phyloP scores from a whole-genome alignment of 2,113 vertebrate genomes.

The Hymenochirus boettgeri region DNA sequence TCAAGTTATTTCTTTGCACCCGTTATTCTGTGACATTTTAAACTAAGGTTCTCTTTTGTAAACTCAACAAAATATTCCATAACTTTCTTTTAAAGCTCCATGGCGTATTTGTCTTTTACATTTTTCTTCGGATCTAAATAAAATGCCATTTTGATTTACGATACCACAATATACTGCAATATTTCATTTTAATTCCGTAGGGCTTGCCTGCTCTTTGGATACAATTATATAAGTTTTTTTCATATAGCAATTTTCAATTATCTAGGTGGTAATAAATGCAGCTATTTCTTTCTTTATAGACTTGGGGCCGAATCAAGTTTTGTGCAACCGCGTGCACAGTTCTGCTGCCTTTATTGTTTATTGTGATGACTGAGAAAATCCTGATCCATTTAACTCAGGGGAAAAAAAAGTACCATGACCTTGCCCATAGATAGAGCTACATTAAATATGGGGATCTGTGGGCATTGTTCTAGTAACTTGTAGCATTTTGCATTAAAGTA shows the following conservation, averaged over 20 bases:
- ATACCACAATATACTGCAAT: neutral
- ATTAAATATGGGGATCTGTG: too few relatives aligned
- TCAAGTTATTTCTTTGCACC: too few relatives aligned
- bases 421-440: too few relatives aligned
- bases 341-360: neutral
- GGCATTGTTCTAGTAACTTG: too few relatives aligned
- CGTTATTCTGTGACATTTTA: too few relatives aligned
- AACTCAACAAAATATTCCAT: too few relatives aligned
- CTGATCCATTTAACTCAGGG: too few relatives aligned
- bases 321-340: neutral
- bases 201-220: conserved; percentile 2
- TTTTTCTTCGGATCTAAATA: conserved; percentile 15
- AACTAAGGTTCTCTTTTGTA: too few relatives aligned
- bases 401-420: too few relatives aligned
- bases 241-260: neutral
- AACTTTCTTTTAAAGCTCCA: conserved; percentile 4
- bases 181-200: conserved; percentile 2
- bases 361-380: neutral
- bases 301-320: neutral
- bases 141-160: conserved; percentile 11
- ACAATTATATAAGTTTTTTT: neutral
- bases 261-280: neutral
- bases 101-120: conserved; percentile 7
- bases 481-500: too few relatives aligned
- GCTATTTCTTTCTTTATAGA: neutral